Evolutionary conservation across 2,797 vertebrate genomes (phyloP).

Genomic region (Darevskia nairensis): DNA sequence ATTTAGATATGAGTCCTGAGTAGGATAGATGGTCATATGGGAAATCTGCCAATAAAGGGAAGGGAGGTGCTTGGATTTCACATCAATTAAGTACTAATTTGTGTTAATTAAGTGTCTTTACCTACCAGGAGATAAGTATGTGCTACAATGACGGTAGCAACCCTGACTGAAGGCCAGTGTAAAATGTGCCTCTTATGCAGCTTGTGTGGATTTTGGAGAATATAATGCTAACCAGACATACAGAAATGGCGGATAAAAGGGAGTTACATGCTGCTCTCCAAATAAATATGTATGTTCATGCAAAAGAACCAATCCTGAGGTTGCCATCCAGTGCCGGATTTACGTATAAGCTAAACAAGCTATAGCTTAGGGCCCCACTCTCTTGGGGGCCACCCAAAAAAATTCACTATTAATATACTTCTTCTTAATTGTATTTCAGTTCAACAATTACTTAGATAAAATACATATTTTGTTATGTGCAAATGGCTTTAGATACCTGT

Average conservation of each 20-base stretch:
- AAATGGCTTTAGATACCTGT: no score
- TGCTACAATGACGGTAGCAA: background rate
- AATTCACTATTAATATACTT: no score
- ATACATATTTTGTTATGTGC: no score
- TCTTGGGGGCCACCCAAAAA: no score
- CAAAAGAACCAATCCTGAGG: background rate
- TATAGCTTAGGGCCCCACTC: no score
- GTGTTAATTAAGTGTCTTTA: background rate
- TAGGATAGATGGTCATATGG: background rate
- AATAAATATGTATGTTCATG: background rate
- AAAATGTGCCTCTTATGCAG: background rate
- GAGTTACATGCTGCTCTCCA: background rate
- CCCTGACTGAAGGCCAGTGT: background rate
- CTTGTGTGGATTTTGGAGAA: background rate
- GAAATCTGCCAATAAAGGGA: background rate
- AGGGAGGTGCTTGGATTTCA: background rate
- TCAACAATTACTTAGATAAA: no score
- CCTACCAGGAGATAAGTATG: background rate
- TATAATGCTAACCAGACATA: background rate
- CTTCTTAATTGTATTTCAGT: no score
- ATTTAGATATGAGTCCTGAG: background rate
- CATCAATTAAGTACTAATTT: background rate
- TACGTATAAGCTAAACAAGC: no score
- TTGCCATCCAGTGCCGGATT: background rate
- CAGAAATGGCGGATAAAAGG: background rate